phyloP scores from a whole-genome alignment of 2,113 vertebrate species.

The Zosterops japonicus region DNA sequence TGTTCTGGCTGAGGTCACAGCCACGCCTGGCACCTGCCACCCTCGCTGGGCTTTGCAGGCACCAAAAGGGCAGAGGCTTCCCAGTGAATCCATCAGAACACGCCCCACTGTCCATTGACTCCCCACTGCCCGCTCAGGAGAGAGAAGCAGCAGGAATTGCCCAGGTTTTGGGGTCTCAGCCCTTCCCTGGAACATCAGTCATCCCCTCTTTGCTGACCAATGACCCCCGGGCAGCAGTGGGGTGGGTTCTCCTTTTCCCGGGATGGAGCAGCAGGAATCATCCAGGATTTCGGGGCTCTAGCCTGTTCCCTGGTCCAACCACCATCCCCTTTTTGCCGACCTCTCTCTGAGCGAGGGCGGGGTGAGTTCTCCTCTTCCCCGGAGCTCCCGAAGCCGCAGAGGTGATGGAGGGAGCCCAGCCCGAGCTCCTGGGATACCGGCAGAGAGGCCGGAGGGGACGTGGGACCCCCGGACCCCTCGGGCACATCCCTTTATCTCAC shows the following conservation, averaged over 20 bases:
- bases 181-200: fast-evolving
- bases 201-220: not conserved
- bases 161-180: not conserved
- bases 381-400: not conserved
- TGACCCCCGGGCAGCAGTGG: fast-evolving
- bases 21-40: not conserved
- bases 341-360: not conserved
- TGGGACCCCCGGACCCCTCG: fast-evolving
- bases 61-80: not conserved
- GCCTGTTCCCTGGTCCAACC: not conserved
- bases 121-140: not conserved
- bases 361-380: not conserved
- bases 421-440: not conserved
- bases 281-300: not conserved
- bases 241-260: not conserved
- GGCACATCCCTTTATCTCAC: not conserved
- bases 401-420: fast-evolving
- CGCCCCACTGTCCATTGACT: not conserved
- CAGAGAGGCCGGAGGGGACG: fast-evolving
- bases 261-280: not conserved
- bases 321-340: not conserved
- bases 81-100: fast-evolving
- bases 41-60: not conserved
- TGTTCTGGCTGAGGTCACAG: not conserved
- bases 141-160: not conserved